phyloP scores from a whole-genome alignment of 1,140 invertebrate species.

The Drosophila navojoa region DNA sequence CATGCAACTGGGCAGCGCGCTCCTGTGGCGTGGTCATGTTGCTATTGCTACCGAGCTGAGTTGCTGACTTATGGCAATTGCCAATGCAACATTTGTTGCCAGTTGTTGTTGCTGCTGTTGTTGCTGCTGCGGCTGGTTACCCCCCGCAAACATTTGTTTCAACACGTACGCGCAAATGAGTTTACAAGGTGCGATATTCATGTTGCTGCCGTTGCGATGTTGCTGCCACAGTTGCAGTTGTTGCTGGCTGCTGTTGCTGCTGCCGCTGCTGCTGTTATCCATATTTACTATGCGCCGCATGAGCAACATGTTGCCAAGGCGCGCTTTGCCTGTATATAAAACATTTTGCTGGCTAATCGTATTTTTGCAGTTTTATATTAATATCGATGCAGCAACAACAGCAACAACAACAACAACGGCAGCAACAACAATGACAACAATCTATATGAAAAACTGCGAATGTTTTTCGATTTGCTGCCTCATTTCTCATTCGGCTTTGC shows the following conservation, averaged over 20 bases:
- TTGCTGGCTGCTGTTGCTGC: constrained; percentile 41
- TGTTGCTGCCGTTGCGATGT: constrained; percentile 62
- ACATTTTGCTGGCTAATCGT: constrained; percentile 69
- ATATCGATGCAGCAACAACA: constrained; percentile 53
- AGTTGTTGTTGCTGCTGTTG: constrained; percentile 26
- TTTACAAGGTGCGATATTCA: constrained; percentile 83
- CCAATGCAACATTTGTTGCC: constrained; percentile 82
- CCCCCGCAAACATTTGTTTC: constrained; percentile 84
- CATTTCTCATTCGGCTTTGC: constrained; percentile 55
- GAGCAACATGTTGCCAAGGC: constrained; percentile 73
- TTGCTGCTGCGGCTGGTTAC: constrained; percentile 43
- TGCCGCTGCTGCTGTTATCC: constrained; percentile 53
- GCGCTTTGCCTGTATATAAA: constrained; percentile 29
- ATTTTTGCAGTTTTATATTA: constrained; percentile 76
- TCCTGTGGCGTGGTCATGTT: constrained; percentile 78
- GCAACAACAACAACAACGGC: constrained; percentile 12
- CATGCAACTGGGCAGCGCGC: constrained; percentile 70
- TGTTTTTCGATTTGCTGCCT: constrained; percentile 52
- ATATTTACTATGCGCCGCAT: constrained; percentile 75
- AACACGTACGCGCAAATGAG: constrained; percentile 84
- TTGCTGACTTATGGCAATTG: constrained; percentile 81
- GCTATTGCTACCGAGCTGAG: constrained; percentile 63
- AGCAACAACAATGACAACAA: constrained; percentile 28
- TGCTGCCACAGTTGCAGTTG: constrained; percentile 57
- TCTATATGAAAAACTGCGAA: constrained; percentile 41